Evolutionary conservation across 2,888 invertebrate genomes (phyloP), one percentile per base, ranked within the genome.

Genomic region (Vannuccia rotundouncinata): DNA sequence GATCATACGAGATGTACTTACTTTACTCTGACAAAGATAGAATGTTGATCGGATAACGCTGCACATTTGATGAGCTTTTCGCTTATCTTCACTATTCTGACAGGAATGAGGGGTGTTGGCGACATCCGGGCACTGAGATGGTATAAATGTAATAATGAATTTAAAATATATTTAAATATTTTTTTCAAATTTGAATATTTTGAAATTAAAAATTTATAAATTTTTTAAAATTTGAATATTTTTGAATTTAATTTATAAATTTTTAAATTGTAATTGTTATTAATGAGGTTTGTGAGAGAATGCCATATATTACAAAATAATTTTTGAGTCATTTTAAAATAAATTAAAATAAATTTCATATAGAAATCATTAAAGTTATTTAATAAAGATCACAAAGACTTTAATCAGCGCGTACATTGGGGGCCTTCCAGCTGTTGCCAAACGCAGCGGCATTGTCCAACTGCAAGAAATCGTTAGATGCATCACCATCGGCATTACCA

Each of bases 401-500:
- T 17, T 10, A 45, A 45, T 45, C 17, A 45, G 28, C 1, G 59
- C 22, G 25, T 74, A 80, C 79, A 22, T 31, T 31, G 0, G 29
- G 17, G 29, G n/a, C 79, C 27, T 66, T 75, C 77, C 81, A 81
- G 13, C 73, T 60, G 59, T 81, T 81, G n/a, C 81, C 81, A 66
- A 81, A 81, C 0, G 73, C 81, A 13, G 81, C 81, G 2, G 74
- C 59, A 77, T 82, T 82, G n/a, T 27, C 30, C 1, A 28, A 2
- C 0, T n/a, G n/a, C 59, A 25, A 45, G 59, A 45, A 59, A 80
- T 80, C 79, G 81, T 82, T 82, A 28, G 29, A 13, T 1, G 82
- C 77, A 29, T 81, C 80, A 27, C 81, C 81, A 76, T 83, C 82
- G 59, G 76, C 82, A 80, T 83, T 81, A 30, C 83, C 83, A 60